Evolutionary conservation across 2,113 vertebrate genomes (phyloP).

Genomic region (Oncorhynchus mykiss): DNA sequence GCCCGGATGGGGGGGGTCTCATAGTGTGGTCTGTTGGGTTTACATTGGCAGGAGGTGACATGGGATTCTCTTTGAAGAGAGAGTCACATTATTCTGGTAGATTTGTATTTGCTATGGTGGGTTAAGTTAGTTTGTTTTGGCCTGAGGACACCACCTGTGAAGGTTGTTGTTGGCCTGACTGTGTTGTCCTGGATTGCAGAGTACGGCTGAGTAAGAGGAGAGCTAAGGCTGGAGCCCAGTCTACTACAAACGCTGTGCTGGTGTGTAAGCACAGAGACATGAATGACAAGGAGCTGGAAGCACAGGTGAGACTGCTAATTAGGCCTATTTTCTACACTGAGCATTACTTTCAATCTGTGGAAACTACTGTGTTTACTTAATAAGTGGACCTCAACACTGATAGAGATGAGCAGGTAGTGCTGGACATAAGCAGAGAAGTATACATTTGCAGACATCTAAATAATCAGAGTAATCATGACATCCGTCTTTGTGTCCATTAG

Average conservation of each 20-base stretch:
- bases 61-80: too few species aligned
- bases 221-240: constrained; percentile 89
- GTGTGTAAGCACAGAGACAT: constrained; percentile 94
- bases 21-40: too few species aligned
- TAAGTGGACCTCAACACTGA: too few species aligned
- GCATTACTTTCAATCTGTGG: too few species aligned
- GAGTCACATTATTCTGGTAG: too few species aligned
- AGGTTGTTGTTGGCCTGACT: not conserved
- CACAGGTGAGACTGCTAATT: constrained; percentile 75
- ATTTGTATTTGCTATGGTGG: too few species aligned
- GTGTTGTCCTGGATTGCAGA: constrained; percentile 56
- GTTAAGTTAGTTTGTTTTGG: not conserved
- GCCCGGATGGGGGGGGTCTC: not conserved
- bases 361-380: too few species aligned
- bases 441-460: not conserved
- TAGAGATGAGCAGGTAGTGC: too few species aligned
- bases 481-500: constrained; percentile 55
- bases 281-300: constrained; percentile 93
- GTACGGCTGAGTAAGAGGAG: constrained; percentile 92
- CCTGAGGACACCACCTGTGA: not conserved
- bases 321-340: too few species aligned
- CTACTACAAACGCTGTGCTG: constrained; percentile 88
- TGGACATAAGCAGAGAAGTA: too few species aligned
- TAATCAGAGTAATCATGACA: not conserved
- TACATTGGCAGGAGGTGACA: too few species aligned